Conservation (phyloP, 2,797 vertebrate species). For the Pristis pectinata region DNA sequence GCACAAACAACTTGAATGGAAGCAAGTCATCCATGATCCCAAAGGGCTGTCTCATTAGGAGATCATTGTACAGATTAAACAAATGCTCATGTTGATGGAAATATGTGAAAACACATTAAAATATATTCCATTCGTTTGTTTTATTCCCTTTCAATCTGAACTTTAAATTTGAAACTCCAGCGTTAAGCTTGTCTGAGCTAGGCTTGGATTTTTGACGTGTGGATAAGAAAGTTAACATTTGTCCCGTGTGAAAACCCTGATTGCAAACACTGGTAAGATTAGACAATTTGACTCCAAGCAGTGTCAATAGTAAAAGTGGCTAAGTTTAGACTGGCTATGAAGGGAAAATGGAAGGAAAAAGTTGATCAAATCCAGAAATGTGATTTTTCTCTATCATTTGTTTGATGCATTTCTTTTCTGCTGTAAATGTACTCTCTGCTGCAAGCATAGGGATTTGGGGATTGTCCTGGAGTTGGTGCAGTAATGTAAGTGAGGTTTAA, state of each 20-base stretch:
- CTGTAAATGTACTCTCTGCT: neutral
- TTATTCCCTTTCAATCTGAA: neutral
- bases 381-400: constrained; percentile 90
- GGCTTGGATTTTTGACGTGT: constrained; percentile 52
- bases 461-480: neutral
- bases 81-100: neutral
- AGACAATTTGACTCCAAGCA: constrained; percentile 92
- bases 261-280: constrained; percentile 96
- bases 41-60: too few species aligned
- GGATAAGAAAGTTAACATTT: constrained; percentile 91
- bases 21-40: too few species aligned
- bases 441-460: neutral
- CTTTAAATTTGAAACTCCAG: too few species aligned
- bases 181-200: neutral
- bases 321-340: constrained; percentile 49
- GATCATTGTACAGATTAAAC: neutral
- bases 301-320: constrained; percentile 92
- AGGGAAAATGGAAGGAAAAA: constrained; percentile 98
- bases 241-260: constrained; percentile 95
- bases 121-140: neutral
- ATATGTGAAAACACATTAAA: neutral
- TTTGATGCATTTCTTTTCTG: neutral
- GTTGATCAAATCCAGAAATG: constrained; percentile 87
- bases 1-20: too few species aligned
- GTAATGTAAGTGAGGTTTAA: neutral